Evolutionary conservation across 2,113 vertebrate species (phyloP).

Genomic region (Tyrannus savana): DNA sequence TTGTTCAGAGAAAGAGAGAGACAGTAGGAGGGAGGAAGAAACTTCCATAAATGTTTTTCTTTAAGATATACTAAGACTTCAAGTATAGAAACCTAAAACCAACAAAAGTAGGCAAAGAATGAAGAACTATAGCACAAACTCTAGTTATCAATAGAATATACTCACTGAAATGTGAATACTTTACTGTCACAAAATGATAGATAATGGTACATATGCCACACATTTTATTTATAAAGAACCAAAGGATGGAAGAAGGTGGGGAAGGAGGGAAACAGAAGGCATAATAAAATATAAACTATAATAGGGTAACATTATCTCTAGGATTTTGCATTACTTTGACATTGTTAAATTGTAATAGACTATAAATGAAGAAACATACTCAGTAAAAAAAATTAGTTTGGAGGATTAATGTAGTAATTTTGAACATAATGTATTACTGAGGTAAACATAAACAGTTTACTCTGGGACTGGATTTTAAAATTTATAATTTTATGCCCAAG

Average conservation of each 20-base stretch:
- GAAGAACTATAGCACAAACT: background rate
- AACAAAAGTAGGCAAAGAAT: background rate
- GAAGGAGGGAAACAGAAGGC: background rate
- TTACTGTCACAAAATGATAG: background rate
- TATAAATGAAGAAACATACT: background rate
- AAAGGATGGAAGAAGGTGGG: background rate
- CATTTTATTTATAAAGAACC: background rate
- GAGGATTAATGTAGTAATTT: conserved; percentile 4
- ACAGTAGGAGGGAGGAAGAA: background rate
- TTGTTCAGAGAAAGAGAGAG: background rate
- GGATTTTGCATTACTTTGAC: background rate
- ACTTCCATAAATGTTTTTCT: background rate
- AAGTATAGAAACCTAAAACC: background rate
- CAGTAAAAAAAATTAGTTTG: background rate
- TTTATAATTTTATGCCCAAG: background rate
- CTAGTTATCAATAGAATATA: background rate
- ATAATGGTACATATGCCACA: background rate
- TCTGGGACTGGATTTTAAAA: background rate
- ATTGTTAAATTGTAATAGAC: background rate
- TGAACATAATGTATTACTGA: background rate
- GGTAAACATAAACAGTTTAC: background rate
- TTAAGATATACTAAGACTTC: background rate
- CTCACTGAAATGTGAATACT: background rate
- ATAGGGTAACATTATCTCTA: background rate
- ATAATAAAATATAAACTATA: background rate